Evolutionary conservation across 2,888 invertebrate species (phyloP), one percentile per base, ranked within the genome.

Genomic region (Cabera pusaria): DNA sequence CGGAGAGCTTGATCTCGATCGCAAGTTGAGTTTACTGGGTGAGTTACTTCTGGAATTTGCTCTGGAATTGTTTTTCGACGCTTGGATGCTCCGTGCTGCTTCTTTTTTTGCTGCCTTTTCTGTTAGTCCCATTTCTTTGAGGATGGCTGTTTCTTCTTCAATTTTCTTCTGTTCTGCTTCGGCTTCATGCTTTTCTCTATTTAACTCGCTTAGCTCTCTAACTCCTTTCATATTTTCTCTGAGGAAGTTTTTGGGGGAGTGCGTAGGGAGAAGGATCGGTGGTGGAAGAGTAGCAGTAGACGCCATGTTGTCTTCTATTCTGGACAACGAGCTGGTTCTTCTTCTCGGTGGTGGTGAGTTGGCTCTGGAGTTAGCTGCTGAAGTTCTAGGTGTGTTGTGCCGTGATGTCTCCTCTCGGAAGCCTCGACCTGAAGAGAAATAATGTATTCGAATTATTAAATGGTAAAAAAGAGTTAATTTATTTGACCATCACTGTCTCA

Each of bases 331-430:
- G 52, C 70, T 78, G 3, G 86, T 83, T 62, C 86, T 70, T 70
- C 82, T 76, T 52, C 83, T 61, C 0, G 74, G 72, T 0, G 75
- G 72, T 1, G 90, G 90, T 0, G 90, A 88, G 41, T 59, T 81
- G 11, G 82, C 66, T 64, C 87, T 70, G 21, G 90, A 90, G 49
- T 83, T 86, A 22, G 73, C 55, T 19, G 81, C 76, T 26, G 87
- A 86, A 16, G 83, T 79, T 56, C 65, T 78, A 2, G 92, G 91
- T 6, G 91, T 90, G 26, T 82, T 90, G 44, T 91, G 90, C 5
- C 91, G 81, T 2, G 92, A 91, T 3, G 87, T 88, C 18, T 85
- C 85, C 70, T 84, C 85, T 54, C 83, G 71, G 46, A 83, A 92
- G 81, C 65, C 92, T 80, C 64, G 90, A 72, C 87, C 87, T 87